These are phyloP conservation scores for Brassicogethes aeneus DNA, from an alignment of 2,888 invertebrate genomes.

Conservation along the genomic window DNA sequence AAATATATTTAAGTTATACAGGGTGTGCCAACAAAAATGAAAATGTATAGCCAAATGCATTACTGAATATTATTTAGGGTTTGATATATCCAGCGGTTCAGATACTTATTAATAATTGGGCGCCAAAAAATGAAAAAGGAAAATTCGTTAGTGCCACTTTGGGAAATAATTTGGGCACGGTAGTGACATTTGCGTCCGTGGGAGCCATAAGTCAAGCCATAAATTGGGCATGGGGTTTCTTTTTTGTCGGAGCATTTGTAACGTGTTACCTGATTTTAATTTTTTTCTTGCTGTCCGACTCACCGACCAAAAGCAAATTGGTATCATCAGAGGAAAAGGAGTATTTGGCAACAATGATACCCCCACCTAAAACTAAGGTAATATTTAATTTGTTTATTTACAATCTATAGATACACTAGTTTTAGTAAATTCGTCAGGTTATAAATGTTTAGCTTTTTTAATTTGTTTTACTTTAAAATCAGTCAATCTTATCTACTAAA, in stretches of 20 bases:
- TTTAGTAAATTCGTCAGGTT: too few species aligned
- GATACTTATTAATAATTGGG: constrained; percentile 60
- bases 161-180: constrained; percentile 65
- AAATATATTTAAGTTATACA: too few species aligned
- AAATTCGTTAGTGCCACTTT: constrained; percentile 63
- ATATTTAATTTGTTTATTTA: too few species aligned
- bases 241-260: constrained; percentile 50
- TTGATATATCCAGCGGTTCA: constrained; percentile 56
- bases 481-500: too few species aligned
- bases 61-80: too few species aligned
- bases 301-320: constrained; percentile 53
- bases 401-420: too few species aligned
- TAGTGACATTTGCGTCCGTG: constrained; percentile 59
- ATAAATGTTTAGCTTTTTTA: too few species aligned
- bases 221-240: constrained; percentile 60
- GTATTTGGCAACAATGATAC: constrained; percentile 41
- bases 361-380: constrained; percentile 24
- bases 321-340: constrained; percentile 54
- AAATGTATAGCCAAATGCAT: too few species aligned
- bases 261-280: constrained; percentile 50
- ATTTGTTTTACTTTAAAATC: too few species aligned
- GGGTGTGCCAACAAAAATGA: too few species aligned
- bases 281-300: constrained; percentile 55
- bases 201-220: constrained; percentile 41
- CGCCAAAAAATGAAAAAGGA: constrained; percentile 65